Conservation (phyloP, 2,888 invertebrate species). For the Carpatolechia fugitivella region DNA sequence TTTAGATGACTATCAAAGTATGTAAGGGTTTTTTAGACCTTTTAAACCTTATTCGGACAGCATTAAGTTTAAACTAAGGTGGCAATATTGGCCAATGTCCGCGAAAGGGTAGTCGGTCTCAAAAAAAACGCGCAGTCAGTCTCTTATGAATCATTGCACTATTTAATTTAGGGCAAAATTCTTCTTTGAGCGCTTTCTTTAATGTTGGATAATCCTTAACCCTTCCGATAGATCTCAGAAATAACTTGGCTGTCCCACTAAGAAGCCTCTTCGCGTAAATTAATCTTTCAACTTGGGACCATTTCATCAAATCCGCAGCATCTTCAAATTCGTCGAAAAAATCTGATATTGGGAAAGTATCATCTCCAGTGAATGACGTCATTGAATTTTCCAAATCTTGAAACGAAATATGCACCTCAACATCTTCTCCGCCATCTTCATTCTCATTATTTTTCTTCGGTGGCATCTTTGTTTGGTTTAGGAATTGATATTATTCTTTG, state of each 20-base stretch:
- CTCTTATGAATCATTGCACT: constrained; percentile 11
- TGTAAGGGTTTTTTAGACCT: no score
- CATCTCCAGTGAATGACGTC: constrained; percentile 20
- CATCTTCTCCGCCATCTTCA: neutral
- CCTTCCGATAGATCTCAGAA: constrained; percentile 11
- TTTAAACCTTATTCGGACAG: no score
- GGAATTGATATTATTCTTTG: neutral
- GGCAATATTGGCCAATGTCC: no score
- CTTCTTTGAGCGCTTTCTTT: constrained; percentile 14
- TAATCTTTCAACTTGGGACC: constrained; percentile 13
- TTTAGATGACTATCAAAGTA: no score
- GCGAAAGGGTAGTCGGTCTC: no score
- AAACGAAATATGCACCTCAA: neutral
- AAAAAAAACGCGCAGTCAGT: neutral
- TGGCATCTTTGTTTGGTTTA: constrained; percentile 11
- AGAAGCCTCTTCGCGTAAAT: constrained; percentile 19
- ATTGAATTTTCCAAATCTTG: constrained; percentile 18
- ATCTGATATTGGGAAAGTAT: constrained; percentile 13
- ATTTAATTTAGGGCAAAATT: constrained; percentile 17
- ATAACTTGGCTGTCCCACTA: constrained; percentile 17
- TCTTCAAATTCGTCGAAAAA: constrained; percentile 18
- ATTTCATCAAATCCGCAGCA: constrained; percentile 13
- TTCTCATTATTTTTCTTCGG: constrained; percentile 18
- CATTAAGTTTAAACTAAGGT: no score
- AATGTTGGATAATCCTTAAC: constrained; percentile 7